Conservation (phyloP, 2,888 invertebrate genomes). For the Strigamia crassipes region DNA sequence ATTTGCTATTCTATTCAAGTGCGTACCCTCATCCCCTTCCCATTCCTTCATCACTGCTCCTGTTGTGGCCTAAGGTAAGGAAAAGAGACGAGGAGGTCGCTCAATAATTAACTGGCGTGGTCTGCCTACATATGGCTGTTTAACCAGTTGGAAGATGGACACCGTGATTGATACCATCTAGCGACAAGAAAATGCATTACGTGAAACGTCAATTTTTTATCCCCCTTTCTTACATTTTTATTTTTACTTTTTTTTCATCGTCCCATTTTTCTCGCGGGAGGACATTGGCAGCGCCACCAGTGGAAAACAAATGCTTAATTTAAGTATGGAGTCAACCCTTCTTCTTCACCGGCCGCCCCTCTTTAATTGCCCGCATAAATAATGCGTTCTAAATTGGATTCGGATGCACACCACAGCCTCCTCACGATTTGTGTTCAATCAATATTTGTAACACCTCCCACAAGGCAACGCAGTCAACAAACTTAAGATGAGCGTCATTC, state of each 20-base stretch:
- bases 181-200: constrained; percentile 37
- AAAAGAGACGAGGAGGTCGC: constrained; percentile 16
- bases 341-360: constrained; percentile 24
- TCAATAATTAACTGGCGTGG: constrained; percentile 40
- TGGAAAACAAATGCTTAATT: constrained; percentile 42
- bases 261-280: background rate
- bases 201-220: constrained; percentile 37
- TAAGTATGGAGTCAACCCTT: constrained; percentile 26
- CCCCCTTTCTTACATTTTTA: constrained; percentile 16
- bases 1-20: constrained; percentile 11
- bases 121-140: constrained; percentile 40
- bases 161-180: constrained; percentile 33
- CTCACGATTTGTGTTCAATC: constrained; percentile 41
- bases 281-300: constrained; percentile 21
- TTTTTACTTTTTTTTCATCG: background rate
- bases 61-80: constrained; percentile 11
- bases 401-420: constrained; percentile 28
- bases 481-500: background rate
- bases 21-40: background rate
- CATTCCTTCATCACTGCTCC: constrained; percentile 1
- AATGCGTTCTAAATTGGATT: constrained; percentile 38
- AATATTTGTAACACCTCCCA: constrained; percentile 6
- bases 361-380: constrained; percentile 43
- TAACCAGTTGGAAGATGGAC: constrained; percentile 29
- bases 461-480: constrained; percentile 28